These are phyloP conservation scores for Takifugu flavidus DNA, from an alignment of 2,113 vertebrate genomes.

Conservation along the genomic window DNA sequence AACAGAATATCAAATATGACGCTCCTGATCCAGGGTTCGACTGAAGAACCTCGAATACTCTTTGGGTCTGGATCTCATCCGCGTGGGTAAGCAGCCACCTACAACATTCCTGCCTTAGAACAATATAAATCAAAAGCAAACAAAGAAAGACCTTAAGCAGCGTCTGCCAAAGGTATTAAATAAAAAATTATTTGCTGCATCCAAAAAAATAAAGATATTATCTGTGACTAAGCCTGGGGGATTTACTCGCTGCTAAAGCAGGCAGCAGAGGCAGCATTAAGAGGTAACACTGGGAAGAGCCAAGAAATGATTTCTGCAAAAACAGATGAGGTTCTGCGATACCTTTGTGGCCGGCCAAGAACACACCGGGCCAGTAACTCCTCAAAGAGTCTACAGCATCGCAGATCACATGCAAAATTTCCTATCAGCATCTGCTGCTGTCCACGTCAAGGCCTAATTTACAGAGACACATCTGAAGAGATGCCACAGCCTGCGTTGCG, in stretches of 20 bases:
- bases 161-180: conserved; percentile 17
- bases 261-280: conserved; percentile 10
- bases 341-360: background rate
- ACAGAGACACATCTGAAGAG: background rate
- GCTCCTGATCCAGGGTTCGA: conserved; percentile 17
- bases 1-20: conserved; percentile 17
- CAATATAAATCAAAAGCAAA: conserved; percentile 23
- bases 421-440: background rate
- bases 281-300: background rate
- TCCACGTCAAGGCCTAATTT: background rate
- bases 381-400: background rate
- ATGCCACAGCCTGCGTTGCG: background rate
- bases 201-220: background rate
- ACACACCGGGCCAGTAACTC: background rate
- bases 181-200: conserved; percentile 16
- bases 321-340: background rate
- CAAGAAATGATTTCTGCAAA: conserved; percentile 6
- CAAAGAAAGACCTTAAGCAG: conserved; percentile 1
- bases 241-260: conserved; percentile 1
- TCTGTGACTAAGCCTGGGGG: background rate
- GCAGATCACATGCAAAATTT: background rate
- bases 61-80: conserved; percentile 17
- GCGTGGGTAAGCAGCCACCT: conserved; percentile 14
- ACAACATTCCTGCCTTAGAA: background rate
- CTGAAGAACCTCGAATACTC: conserved; percentile 2